Evolutionary conservation across 2,113 vertebrate genomes (phyloP), one percentile per base, ranked within the genome.

Genomic region (Tupaia chinensis): DNA sequence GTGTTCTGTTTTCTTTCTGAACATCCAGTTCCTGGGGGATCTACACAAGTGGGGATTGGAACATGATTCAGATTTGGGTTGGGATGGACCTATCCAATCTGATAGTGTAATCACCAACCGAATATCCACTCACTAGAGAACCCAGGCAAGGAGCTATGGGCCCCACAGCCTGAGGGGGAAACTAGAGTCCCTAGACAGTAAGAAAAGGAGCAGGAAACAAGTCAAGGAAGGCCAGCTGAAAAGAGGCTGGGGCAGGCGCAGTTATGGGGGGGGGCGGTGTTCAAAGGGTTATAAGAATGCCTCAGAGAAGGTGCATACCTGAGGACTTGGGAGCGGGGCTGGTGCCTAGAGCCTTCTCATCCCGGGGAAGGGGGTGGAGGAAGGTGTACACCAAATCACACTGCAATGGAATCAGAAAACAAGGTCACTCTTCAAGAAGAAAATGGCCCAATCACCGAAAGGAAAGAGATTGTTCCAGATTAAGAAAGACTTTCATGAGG

Each of bases 361-460:
- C 99, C 95, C 99, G 98, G 13, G 99, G 99, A 72, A 99, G 97
- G 0, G 99, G 99, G 79, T 99, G 99, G 97, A 99, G 99, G 98
- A 99, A 99, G 22, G 99, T 99, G 97, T 99, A 99, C 77, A 99
- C 98, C 89, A 99, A 98, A 93, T 99, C 99, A 87, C 99, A 99
- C 99, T 99, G 98, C 1, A 44, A 97, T 23, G 32, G 0, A 77
- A 94, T 29, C 89, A 97, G 91, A 97, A 86, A 44, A 68, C 77
- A 74, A 32, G 11, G 32, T 63, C 78, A 73, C 11, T 95, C 88
- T 32, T 95, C 81, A 94, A n/a, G 7, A 58, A 89, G 85, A 73
- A 44, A 76, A 66, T 0, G 19, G 27, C n/a, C 29, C 66, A 6
- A 3, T 53, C 44, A 23, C 16, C 9, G 53, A 69, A 77, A 85